These are phyloP conservation scores for Aythya baeri DNA, from an alignment of 2,113 vertebrate species.

Conservation along the genomic window DNA sequence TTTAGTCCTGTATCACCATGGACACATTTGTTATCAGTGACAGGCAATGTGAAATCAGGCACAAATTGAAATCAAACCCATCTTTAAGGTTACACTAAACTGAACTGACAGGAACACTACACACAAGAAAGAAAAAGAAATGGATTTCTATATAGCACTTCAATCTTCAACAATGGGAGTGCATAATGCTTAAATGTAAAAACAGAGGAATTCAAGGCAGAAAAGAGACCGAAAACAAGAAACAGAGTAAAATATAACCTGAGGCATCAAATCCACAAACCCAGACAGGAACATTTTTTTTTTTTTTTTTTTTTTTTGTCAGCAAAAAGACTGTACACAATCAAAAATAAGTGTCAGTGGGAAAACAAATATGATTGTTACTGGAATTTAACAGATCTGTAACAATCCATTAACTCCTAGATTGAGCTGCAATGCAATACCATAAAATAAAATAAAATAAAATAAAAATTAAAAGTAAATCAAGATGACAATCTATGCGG, in stretches of 20 bases:
- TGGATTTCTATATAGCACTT: slow-evolving; percentile 48
- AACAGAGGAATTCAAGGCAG: slow-evolving; percentile 5
- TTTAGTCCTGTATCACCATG: slow-evolving; percentile 31
- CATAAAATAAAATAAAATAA: slow-evolving; percentile 45
- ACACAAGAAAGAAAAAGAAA: slow-evolving; percentile 46
- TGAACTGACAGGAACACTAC: slow-evolving; percentile 57
- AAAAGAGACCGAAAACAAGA: not conserved
- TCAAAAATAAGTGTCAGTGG: not conserved
- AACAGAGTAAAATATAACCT: not conserved
- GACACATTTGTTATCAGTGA: slow-evolving; percentile 69
- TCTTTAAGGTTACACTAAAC: slow-evolving; percentile 67
- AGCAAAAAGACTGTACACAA: not conserved
- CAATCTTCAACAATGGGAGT: slow-evolving; percentile 18
- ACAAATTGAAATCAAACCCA: slow-evolving; percentile 69
- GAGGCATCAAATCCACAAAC: not conserved
- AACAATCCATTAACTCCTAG: slow-evolving; percentile 30
- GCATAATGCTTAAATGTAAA: slow-evolving; percentile 12
- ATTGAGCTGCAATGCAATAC: not conserved
- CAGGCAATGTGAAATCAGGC: slow-evolving; percentile 70
- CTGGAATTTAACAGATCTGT: not conserved
- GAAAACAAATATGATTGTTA: not conserved
- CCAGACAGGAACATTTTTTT: not conserved
- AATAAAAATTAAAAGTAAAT: slow-evolving; percentile 40
- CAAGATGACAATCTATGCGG: not conserved
- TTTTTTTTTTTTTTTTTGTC: not conserved